Percentiles rank a stretch among this genome's conserved stretches.
Evolutionary conservation across 2,113 vertebrate species (phyloP).

Genomic region (Ovis aries): DNA sequence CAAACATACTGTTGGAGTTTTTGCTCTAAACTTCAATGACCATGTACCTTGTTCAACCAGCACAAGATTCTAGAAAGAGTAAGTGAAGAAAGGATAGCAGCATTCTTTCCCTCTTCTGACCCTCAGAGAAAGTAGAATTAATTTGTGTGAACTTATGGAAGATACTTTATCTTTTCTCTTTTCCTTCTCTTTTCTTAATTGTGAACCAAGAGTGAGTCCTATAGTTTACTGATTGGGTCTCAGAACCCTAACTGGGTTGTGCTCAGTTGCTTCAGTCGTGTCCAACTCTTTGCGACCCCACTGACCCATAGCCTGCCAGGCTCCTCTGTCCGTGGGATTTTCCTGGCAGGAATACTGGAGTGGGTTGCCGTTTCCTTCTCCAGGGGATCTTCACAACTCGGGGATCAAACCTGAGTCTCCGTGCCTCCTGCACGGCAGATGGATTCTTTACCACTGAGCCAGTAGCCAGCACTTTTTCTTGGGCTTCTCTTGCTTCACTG

Average conservation of each 20-base stretch:
- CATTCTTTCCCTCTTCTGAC: not conserved
- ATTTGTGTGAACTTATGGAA: not conserved
- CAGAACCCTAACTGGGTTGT: not conserved
- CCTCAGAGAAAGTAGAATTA: not conserved
- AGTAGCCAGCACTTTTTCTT: not conserved
- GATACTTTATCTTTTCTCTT: not conserved
- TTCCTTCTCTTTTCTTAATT: not conserved
- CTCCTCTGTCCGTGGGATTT: not conserved
- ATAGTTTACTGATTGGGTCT: not conserved
- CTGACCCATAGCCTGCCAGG: not conserved
- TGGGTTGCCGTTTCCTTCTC: not conserved
- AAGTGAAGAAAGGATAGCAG: not conserved
- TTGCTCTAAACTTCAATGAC: not conserved
- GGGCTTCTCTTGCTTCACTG: not conserved
- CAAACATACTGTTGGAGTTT: not conserved
- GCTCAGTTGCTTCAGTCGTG: not conserved
- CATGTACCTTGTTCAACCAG: not conserved
- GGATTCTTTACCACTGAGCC: not conserved
- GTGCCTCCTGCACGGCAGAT: not conserved
- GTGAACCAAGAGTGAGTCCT: not conserved
- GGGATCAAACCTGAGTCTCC: not conserved
- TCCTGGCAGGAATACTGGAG: not conserved
- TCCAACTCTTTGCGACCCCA: not conserved
- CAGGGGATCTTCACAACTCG: not conserved
- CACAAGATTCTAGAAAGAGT: not conserved